Evolutionary conservation across 2,113 vertebrate genomes (phyloP), one percentile per base, ranked within the genome.

Genomic region (Mustela nigripes): DNA sequence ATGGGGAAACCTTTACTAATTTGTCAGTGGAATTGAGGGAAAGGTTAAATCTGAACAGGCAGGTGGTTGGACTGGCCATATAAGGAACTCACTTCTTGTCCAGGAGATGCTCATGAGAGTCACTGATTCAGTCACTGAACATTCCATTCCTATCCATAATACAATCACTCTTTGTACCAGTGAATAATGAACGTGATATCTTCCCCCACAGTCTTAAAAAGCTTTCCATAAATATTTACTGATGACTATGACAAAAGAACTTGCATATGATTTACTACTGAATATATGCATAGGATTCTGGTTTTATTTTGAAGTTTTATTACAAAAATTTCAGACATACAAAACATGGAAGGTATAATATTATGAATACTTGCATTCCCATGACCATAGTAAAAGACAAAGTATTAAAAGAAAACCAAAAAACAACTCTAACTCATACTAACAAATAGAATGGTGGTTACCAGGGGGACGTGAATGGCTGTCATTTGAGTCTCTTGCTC

Each of bases 251-350:
- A 93, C 76, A 76, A 81, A 81, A 76, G 15, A 45, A 86, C 9
- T 65, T 93, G 19, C n/a, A 31, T 50, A 62, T 60, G 45, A 93
- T 86, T 80, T 86, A 86, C 69, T 74, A 74, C 7, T 81, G 58
- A 79, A 63, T 39, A 79, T 31, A 65, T 42, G 19, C 7, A 50
- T 31, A 90, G 21, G 10, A 56, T 80, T 95, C 65, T 12, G 50
- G 5, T 42, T 94, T 88, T 87, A 67, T 80, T 87, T 95, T 92
- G 8, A 88, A 69, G 15, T 76, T 45, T 76, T 16, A 76, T 79
- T 91, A 31, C 74, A 48, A 87, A 63, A 69, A 81, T 53, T 58
- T 67, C 2, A 87, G 24, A 63, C 63, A 50, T 42, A 56, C 7
- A 82, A 62, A 80, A 86, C 36, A 76, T 28, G 24, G n/a, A 80